Evolutionary conservation across 2,888 invertebrate genomes (phyloP).

Genomic region (Thyatira batis): DNA sequence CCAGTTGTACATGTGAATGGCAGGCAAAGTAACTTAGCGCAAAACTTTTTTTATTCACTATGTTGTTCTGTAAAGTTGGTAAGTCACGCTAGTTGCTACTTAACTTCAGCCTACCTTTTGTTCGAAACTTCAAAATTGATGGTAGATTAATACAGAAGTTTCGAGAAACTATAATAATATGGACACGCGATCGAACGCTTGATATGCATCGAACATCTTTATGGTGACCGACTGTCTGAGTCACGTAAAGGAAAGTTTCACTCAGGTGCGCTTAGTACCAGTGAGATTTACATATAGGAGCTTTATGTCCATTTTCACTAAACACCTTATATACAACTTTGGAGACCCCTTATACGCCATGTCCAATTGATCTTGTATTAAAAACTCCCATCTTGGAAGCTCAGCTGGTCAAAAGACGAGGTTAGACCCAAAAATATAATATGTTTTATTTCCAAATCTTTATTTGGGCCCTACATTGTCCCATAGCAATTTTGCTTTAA

Average conservation of each 20-base stretch:
- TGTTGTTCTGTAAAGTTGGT: slow-evolving; percentile 11
- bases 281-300: no score
- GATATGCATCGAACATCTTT: not conserved
- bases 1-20: no score
- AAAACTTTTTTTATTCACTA: slow-evolving; percentile 21
- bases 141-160: not conserved
- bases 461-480: no score
- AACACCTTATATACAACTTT: no score
- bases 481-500: no score
- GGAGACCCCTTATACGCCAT: no score
- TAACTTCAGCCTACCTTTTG: not conserved
- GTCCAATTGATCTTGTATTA: no score
- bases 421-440: no score
- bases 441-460: no score
- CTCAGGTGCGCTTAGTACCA: not conserved
- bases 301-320: no score
- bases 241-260: not conserved
- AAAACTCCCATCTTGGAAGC: no score
- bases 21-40: slow-evolving; percentile 15
- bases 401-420: no score
- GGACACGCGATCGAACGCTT: not conserved
- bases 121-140: not conserved
- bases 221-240: not conserved
- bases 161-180: not conserved
- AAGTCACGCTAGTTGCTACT: slow-evolving; percentile 22